phyloP scores from a whole-genome alignment of 2,113 vertebrate genomes.

The Raphicerus campestris region DNA sequence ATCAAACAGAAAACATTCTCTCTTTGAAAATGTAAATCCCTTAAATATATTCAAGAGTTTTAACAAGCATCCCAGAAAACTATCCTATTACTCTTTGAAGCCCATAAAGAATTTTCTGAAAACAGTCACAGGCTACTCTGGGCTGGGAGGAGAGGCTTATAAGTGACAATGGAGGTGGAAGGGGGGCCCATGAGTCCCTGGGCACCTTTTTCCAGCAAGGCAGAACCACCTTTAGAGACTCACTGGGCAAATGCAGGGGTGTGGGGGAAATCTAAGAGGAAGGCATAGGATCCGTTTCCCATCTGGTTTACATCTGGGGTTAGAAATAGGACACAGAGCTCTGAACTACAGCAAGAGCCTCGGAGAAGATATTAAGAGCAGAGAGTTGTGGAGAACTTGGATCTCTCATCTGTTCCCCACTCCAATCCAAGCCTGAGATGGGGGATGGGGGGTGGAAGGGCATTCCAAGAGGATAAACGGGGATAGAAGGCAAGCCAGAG shows the following conservation, averaged over 20 bases:
- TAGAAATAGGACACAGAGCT: neutral
- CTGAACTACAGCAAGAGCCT: neutral
- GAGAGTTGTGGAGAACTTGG: neutral
- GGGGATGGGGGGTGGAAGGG: too few species aligned
- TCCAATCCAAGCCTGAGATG: neutral
- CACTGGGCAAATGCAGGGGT: neutral
- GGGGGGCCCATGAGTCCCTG: neutral
- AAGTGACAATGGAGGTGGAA: neutral
- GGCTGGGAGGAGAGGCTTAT: neutral
- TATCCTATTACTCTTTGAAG: constrained; percentile 70
- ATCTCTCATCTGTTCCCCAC: neutral
- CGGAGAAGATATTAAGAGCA: neutral
- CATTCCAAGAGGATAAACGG: neutral
- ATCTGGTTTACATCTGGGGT: constrained; percentile 48
- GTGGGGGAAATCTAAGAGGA: neutral
- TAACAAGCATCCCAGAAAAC: constrained; percentile 60
- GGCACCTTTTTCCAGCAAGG: neutral
- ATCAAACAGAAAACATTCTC: constrained; percentile 67
- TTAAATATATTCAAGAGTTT: constrained; percentile 70
- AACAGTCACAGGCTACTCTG: neutral
- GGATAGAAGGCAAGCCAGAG: neutral
- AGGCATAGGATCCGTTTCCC: neutral
- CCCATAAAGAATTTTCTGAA: constrained; percentile 45
- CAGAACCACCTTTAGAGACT: neutral
- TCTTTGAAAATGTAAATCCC: constrained; percentile 71